These are phyloP conservation scores for Myotis brandtii DNA, from an alignment of 2,113 vertebrate species.

Conservation along the genomic window DNA sequence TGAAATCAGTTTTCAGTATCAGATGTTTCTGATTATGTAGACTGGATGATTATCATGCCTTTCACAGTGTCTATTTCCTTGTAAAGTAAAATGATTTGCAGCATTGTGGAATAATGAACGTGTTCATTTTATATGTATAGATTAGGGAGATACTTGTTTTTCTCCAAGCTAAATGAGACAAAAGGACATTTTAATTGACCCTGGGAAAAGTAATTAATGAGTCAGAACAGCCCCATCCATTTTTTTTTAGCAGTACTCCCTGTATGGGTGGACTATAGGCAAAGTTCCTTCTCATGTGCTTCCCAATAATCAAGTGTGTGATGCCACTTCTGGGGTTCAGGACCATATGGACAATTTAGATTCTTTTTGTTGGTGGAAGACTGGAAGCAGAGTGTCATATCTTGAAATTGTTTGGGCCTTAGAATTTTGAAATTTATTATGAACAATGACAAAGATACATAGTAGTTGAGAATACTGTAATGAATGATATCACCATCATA, in stretches of 20 bases:
- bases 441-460: background rate
- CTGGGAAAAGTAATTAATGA: slow-evolving; percentile 56
- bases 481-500: background rate
- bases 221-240: background rate
- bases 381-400: background rate
- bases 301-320: slow-evolving; percentile 22
- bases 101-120: slow-evolving; percentile 48
- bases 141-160: slow-evolving; percentile 47
- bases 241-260: background rate
- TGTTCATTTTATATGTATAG: slow-evolving; percentile 29
- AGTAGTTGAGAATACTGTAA: background rate
- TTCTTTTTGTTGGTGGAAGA: background rate
- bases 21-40: background rate
- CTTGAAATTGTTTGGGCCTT: slow-evolving; percentile 14
- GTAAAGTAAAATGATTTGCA: slow-evolving; percentile 42
- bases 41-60: background rate
- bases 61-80: slow-evolving; percentile 9
- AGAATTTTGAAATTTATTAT: slow-evolving; percentile 18
- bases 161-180: slow-evolving; percentile 59
- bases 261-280: background rate
- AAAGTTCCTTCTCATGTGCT: slow-evolving; percentile 7
- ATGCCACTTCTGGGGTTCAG: background rate
- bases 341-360: slow-evolving; percentile 25
- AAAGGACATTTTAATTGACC: slow-evolving; percentile 60
- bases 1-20: slow-evolving; percentile 17